Evolutionary conservation across 2,888 invertebrate genomes (phyloP).

Genomic region (Anticlea derivata): DNA sequence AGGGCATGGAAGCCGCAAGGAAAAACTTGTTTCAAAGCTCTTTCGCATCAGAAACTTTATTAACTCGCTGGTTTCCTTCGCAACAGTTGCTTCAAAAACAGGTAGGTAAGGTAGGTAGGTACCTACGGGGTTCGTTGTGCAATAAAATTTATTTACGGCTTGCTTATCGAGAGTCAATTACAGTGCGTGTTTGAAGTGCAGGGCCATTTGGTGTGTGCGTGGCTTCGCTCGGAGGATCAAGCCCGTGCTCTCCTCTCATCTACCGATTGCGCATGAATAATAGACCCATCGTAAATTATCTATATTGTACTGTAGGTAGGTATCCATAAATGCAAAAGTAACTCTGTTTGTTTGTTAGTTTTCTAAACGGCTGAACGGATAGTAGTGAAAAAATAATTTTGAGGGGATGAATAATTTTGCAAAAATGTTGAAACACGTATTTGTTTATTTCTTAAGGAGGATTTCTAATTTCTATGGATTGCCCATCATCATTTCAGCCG

Average conservation of each 20-base stretch:
- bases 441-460: no score
- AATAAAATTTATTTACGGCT: slow-evolving; percentile 42
- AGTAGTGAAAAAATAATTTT: no score
- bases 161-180: slow-evolving; percentile 52
- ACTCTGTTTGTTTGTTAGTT: no score
- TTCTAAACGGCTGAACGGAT: not conserved
- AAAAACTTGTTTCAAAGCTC: not conserved
- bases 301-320: not conserved
- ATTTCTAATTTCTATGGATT: no score
- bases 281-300: slow-evolving; percentile 4
- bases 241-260: slow-evolving; percentile 31
- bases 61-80: not conserved
- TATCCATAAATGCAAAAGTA: no score
- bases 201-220: slow-evolving; percentile 52
- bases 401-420: no score
- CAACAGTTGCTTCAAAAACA: slow-evolving; percentile 4
- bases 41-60: not conserved
- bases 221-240: slow-evolving; percentile 19
- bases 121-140: slow-evolving; percentile 16
- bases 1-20: no score
- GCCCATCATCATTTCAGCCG: no score
- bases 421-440: no score
- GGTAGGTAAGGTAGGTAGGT: no score
- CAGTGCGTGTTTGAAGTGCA: slow-evolving; percentile 45
- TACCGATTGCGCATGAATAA: slow-evolving; percentile 28